These are phyloP conservation scores for Gymnodraco acuticeps DNA, from an alignment of 2,797 vertebrate genomes.

Conservation along the genomic window DNA sequence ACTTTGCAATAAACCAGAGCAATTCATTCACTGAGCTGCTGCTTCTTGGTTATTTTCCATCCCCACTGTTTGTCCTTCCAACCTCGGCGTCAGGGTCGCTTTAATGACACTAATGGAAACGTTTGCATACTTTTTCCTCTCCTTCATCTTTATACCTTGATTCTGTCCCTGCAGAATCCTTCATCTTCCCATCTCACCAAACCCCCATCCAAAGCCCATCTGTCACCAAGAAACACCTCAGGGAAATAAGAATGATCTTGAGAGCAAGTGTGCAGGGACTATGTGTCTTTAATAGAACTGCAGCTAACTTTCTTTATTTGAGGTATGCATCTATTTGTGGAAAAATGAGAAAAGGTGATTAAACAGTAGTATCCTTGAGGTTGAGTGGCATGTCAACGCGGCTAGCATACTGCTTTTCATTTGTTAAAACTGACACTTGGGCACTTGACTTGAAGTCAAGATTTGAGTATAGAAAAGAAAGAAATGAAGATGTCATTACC, in stretches of 20 bases:
- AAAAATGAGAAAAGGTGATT: constrained; percentile 1
- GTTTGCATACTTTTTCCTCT: constrained; percentile 24
- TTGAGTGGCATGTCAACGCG: constrained; percentile 7
- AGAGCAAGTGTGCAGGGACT: constrained; percentile 38
- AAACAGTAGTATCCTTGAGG: constrained; percentile 26
- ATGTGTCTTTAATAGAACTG: constrained; percentile 28
- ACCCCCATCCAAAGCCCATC: constrained; percentile 59
- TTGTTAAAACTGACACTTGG: constrained; percentile 17
- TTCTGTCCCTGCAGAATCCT: constrained; percentile 53
- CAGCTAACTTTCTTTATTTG: constrained; percentile 17
- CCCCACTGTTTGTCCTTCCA: constrained; percentile 61
- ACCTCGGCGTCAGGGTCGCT: constrained; percentile 52
- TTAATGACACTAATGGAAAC: constrained; percentile 72
- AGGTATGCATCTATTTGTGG: constrained; percentile 20
- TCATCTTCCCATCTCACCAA: constrained; percentile 56
- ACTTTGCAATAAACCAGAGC: constrained; percentile 56
- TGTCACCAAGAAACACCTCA: constrained; percentile 63
- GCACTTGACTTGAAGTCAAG: constrained; percentile 18
- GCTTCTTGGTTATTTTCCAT: constrained; percentile 39
- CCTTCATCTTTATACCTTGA: constrained; percentile 69
- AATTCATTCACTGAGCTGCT: constrained; percentile 41
- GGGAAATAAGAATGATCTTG: constrained; percentile 65
- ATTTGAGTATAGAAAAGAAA: background rate
- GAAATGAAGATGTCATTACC: constrained; percentile 14
- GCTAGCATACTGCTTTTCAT: constrained; percentile 28